A percentile compares a stretch with the other conserved stretches of the same genome.
Evolutionary conservation across 2,113 vertebrate genomes (phyloP).

Genomic region (Nicator chloris): DNA sequence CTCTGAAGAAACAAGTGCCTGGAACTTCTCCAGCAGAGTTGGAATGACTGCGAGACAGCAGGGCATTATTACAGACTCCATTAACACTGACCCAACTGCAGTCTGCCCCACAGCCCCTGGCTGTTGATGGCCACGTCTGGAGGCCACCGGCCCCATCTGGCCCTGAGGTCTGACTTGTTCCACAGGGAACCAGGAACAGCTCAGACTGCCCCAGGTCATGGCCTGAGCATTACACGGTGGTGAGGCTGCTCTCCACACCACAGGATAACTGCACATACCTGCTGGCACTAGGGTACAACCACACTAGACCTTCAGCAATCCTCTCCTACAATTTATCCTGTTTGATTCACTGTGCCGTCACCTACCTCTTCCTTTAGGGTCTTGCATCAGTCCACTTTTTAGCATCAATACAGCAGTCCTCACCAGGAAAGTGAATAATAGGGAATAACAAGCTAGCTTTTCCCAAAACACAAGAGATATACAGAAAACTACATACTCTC

Average conservation of each 20-base stretch:
- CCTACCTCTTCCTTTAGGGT: not conserved
- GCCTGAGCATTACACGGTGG: accelerated
- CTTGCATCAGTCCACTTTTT: not conserved
- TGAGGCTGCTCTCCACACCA: not conserved
- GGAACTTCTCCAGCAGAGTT: not conserved
- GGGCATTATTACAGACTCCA: not conserved
- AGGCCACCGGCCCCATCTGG: not conserved
- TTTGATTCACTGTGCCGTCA: not conserved
- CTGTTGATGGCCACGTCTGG: not conserved
- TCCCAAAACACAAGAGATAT: not conserved
- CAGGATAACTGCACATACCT: not conserved
- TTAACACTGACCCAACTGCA: not conserved
- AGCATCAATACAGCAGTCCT: not conserved
- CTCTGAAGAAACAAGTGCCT: not conserved
- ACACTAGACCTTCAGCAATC: not conserved
- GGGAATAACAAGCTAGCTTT: not conserved
- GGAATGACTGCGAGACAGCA: not conserved
- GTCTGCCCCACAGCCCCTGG: not conserved
- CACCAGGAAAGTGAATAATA: not conserved
- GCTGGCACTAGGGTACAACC: not conserved
- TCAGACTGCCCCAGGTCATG: not conserved
- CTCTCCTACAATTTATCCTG: not conserved
- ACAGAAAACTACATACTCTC: not conserved
- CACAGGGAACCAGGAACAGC: not conserved
- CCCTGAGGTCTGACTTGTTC: not conserved